phyloP scores from a whole-genome alignment of 2,888 invertebrate genomes.

The Odontocolon sp. region DNA sequence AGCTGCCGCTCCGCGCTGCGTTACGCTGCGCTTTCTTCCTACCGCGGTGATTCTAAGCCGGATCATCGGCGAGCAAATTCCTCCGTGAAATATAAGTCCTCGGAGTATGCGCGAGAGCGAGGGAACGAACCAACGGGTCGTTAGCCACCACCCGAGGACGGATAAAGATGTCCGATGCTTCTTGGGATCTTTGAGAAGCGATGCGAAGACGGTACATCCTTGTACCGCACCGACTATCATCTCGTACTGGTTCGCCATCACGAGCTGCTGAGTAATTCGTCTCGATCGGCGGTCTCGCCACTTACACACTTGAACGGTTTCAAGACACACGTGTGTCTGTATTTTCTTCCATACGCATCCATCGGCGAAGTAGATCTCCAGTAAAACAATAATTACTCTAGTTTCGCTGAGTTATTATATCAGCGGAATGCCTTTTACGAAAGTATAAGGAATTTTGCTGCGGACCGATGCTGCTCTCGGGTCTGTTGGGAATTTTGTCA shows the following conservation, averaged over 20 bases:
- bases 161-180: constrained; percentile 35
- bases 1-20: not conserved
- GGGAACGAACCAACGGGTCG: constrained; percentile 3
- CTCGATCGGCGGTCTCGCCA: not conserved
- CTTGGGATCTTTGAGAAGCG: constrained; percentile 17
- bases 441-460: not conserved
- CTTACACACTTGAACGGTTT: not conserved
- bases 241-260: not conserved
- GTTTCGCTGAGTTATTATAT: constrained; percentile 9
- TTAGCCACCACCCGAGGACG: constrained; percentile 7
- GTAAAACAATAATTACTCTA: constrained; percentile 28
- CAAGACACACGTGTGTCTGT: no score
- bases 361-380: no score
- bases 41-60: constrained; percentile 36
- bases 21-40: constrained; percentile 41
- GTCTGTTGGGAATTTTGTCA: not conserved
- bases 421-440: not conserved
- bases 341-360: constrained; percentile 5
- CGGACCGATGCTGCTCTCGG: not conserved
- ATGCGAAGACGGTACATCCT: constrained; percentile 14
- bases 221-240: not conserved
- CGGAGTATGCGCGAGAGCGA: constrained; percentile 3
- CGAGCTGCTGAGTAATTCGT: constrained; percentile 7
- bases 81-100: not conserved
- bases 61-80: constrained; percentile 36